Evolutionary conservation across 92 coral and sea anemone species (phyloP), one percentile per base, ranked within the genome.

Genomic region (Chrysogorgia sp.): DNA sequence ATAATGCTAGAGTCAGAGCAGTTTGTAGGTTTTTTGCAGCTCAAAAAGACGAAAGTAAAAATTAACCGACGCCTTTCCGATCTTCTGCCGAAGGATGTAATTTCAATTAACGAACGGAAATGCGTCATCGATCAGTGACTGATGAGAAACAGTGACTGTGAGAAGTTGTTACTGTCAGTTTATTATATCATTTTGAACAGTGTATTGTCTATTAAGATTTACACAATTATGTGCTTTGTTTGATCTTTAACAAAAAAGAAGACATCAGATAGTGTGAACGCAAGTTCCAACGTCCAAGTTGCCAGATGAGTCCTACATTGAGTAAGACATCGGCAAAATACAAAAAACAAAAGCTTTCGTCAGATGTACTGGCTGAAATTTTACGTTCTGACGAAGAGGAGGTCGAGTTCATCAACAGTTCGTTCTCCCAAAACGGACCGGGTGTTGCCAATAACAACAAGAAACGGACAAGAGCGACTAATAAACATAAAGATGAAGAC

Each of bases 301-400:
- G 31, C 57, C 29, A 74, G 29, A 49, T 74, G 60, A 31, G 64
- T 53, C 65, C 63, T 28, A 58, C 63, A 41, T 65, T 41, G 31
- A 40, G 34, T 31, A 67, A 49, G 35, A 23, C 1, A 80, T 65
- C 77, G 63, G 83, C 47, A 48, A 86, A 30, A 41, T 85, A 57
- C 34, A 83, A 81, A 40, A 82, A 75, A 35, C 81, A 89, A 67
- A 88, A 83, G 59, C 63, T 79, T 3, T 87, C 75, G 63, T 72
- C 89, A 29, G 92, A 92, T 63, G 97, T 87, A 14, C 63, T 96
- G 87, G 91, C 93, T 7, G 99, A 96, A 71, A 87, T 90, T 34
- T 87, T 92, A 28, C 93, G 96, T 14, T 83, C 85, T 30, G 92
- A 96, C 90, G 94, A 92, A 45, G 99, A 92, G 33, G 97, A 90